Evolutionary conservation across 2,888 invertebrate species (phyloP), one percentile per base, ranked within the genome.

Genomic region (Resseliella maxima): DNA sequence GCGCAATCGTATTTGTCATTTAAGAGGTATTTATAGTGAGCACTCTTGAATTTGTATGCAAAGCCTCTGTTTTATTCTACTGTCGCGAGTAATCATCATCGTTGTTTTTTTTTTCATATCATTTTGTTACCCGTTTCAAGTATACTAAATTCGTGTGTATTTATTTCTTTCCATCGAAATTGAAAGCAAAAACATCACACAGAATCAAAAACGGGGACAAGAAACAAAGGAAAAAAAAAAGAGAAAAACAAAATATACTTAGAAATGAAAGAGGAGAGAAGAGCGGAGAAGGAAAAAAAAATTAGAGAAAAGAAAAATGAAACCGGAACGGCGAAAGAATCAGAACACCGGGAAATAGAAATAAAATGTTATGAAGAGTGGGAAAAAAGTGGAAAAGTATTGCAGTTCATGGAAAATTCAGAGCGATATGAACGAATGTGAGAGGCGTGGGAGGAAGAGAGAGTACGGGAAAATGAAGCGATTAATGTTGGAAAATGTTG

Each of bases 41-140:
- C 12, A 83, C 83, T 38, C 83, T 83, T 83, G 83, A 83, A 83
- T 83, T 36, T 38, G 83, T 83, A 83, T 83, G 83, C 83, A 83
- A 83, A 83, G 72, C 83, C 38, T 36, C 83, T 83, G 38, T 83
- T 83, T 83, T 38, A 72, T 72, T 72, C 72, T 72, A 18, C 72
- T 72, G 72, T 72, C 72, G 72, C 72, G 72, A 72, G 72, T 72
- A 31, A 72, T 72, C 31, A 72, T 72, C 72, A 31, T 72, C 72
- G 24, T 5, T 24, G 24, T 59, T 59, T 10, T 27, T 72, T 12
- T 72, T 27, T 72, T 31, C 5, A 24, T n/a, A 1, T 31, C 31
- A 8, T 31, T 72, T 72, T 35, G 72, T 31, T 72, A 12, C 15
- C 72, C 72, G 31, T 27, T 31, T 72, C 72, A 31, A 72, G 72